Conservation (phyloP, 2,113 vertebrate genomes). For the Pica pica region DNA sequence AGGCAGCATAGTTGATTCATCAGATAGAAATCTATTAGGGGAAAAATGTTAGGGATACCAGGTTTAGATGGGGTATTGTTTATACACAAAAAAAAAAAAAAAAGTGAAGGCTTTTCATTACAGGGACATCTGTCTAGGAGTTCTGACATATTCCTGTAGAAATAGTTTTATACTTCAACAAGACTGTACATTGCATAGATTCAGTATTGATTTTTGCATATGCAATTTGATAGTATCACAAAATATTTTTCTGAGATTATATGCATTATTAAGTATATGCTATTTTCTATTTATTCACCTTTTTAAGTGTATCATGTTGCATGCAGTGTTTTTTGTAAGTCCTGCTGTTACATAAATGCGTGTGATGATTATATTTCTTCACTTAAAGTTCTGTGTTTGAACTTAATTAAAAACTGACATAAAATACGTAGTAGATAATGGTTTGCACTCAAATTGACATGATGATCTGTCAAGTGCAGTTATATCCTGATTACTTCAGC, state of each 20-base stretch:
- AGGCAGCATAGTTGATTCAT: neutral
- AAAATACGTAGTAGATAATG: neutral
- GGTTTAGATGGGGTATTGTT: neutral
- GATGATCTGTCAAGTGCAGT: neutral
- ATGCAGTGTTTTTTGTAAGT: neutral
- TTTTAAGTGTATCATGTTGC: neutral
- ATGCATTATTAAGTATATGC: neutral
- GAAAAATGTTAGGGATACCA: neutral
- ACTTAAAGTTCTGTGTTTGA: neutral
- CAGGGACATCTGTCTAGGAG: neutral
- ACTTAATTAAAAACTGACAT: neutral
- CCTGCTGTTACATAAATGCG: neutral
- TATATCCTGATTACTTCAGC: neutral
- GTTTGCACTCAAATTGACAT: neutral
- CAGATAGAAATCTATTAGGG: neutral
- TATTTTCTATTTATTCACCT: neutral
- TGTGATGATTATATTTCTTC: neutral
- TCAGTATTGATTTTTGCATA: neutral
- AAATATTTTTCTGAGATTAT: neutral
- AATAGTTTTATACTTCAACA: neutral
- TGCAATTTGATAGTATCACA: neutral
- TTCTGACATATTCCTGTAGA: neutral
- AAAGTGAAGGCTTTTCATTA: neutral
- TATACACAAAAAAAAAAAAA: neutral
- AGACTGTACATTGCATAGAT: neutral